Evolutionary conservation across 2,888 invertebrate species (phyloP), one percentile per base, ranked within the genome.

Genomic region (Gandaritis pyraliata): DNA sequence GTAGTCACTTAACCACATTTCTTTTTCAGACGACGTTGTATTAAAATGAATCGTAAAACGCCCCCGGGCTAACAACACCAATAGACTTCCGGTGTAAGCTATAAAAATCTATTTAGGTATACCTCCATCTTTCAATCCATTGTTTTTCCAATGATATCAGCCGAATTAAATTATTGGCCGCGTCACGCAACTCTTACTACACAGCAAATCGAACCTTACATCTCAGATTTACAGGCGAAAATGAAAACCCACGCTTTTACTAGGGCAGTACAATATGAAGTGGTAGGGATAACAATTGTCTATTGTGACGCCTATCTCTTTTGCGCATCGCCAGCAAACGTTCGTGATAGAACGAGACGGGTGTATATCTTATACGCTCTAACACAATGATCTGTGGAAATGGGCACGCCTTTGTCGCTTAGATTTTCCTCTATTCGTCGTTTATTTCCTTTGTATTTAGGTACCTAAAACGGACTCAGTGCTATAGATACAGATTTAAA

Each of bases 221-320:
- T 0, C 49, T n/a, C 15, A 13, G 43, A 12, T 30, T 57, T 66
- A 65, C 54, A 65, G 71, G 58, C 72, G 72, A 80, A 76, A 81
- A 76, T 85, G 72, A 80, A 75, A 63, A 69, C 78, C 18, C 66
- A 48, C 49, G 53, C 65, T 68, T 71, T 76, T 72, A 75, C 83
- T 85, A 88, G 86, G 85, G 83, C 85, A 82, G 81, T 72, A 72
- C 81, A 72, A 70, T 71, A 67, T 72, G 65, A 65, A 68, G 73
- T 78, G 80, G 90, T 82, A 80, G 91, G 91, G 90, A 90, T 91
- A 90, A 92, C 92, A 92, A 92, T 92, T 86, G 91, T 86, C 91
- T 90, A 92, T 92, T 92, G 91, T 91, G 75, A 77, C 81, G 81
- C 78, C 91, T 90, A 88, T 91, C 91, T 91, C 90, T 89, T 82